A percentile compares a stretch with the other conserved stretches of the same genome.
Evolutionary conservation across 2,113 vertebrate genomes (phyloP).

Genomic region (Paracanthobrama guichenoti): DNA sequence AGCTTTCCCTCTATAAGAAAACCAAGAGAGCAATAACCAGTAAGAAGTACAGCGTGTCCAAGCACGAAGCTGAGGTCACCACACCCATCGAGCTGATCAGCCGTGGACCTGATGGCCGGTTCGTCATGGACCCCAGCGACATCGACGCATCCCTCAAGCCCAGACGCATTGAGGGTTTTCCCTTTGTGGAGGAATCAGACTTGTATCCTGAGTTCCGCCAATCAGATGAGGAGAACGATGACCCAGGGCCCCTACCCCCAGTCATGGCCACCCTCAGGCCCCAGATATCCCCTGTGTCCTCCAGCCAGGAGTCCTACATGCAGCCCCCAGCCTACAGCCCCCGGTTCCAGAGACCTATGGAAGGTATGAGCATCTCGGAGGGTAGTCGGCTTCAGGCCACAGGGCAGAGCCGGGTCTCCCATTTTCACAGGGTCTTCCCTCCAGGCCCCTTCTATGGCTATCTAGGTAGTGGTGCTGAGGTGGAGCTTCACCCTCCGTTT

Average conservation of each 20-base stretch:
- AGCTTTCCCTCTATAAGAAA: slow-evolving; percentile 97
- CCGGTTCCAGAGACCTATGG: slow-evolving; percentile 89
- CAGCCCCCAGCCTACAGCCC: slow-evolving; percentile 98
- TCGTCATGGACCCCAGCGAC: slow-evolving; percentile 86
- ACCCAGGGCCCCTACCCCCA: slow-evolving; percentile 85
- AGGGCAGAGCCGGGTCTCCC: slow-evolving; percentile 85
- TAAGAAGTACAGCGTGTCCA: slow-evolving; percentile 98
- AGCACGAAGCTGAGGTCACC: slow-evolving; percentile 91
- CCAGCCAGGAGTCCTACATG: slow-evolving; percentile 96
- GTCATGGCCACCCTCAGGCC: slow-evolving; percentile 91
- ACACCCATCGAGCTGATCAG: slow-evolving; percentile 97
- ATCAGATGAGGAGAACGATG: slow-evolving; percentile 97
- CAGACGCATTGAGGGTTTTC: slow-evolving; percentile 94
- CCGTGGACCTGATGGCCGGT: slow-evolving; percentile 93
- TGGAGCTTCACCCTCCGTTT: slow-evolving; percentile 92
- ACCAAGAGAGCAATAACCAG: slow-evolving; percentile 97
- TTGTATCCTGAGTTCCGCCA: slow-evolving; percentile 99
- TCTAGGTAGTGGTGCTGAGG: slow-evolving; percentile 90
- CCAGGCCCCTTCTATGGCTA: slow-evolving; percentile 94
- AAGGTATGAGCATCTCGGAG: slow-evolving; percentile 87
- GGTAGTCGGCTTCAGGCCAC: slow-evolving; percentile 88
- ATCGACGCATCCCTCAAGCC: slow-evolving; percentile 80
- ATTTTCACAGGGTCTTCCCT: slow-evolving; percentile 88
- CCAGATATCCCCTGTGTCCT: slow-evolving; percentile 94
- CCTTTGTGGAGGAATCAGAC: slow-evolving; percentile 97